A percentile compares a stretch with the other conserved stretches of the same genome.
phyloP scores from a whole-genome alignment of 1,140 invertebrate genomes.

The Armadillidium nasatum region DNA sequence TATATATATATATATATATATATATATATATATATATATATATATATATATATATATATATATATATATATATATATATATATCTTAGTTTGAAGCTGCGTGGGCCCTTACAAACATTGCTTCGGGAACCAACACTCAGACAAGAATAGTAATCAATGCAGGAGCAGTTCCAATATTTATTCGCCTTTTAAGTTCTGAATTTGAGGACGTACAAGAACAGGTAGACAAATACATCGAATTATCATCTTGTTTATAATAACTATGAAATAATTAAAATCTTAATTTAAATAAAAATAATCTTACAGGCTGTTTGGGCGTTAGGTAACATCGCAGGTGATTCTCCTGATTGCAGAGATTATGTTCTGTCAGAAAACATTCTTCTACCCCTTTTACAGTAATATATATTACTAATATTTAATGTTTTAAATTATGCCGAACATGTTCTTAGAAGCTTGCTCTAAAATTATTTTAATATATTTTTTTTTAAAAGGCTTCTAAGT shows the following conservation, averaged over 20 bases:
- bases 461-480: constrained; percentile 20
- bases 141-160: constrained; percentile 85
- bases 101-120: constrained; percentile 98
- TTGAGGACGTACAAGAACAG: constrained; percentile 88
- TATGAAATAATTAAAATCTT: too few species aligned
- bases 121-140: constrained; percentile 76
- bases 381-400: constrained; percentile 76
- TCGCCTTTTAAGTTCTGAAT: constrained; percentile 65
- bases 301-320: constrained; percentile 86
- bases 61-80: too few species aligned
- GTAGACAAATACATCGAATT: neutral
- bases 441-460: neutral
- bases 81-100: constrained; percentile 86
- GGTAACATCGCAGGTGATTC: constrained; percentile 97
- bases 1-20: too few species aligned
- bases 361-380: constrained; percentile 72
- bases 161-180: constrained; percentile 92
- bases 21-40: too few species aligned
- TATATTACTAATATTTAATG: too few species aligned
- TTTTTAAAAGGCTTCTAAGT: constrained; percentile 59
- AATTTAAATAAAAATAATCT: too few species aligned
- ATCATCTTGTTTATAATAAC: too few species aligned
- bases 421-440: neutral
- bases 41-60: too few species aligned
- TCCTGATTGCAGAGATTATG: constrained; percentile 83